Percentiles rank a stretch among this genome's conserved stretches.
These are phyloP conservation scores for Hormiphora californensis DNA, from an alignment of 37 sponge, comb jelly and placozoan species.

Conservation along the genomic window DNA sequence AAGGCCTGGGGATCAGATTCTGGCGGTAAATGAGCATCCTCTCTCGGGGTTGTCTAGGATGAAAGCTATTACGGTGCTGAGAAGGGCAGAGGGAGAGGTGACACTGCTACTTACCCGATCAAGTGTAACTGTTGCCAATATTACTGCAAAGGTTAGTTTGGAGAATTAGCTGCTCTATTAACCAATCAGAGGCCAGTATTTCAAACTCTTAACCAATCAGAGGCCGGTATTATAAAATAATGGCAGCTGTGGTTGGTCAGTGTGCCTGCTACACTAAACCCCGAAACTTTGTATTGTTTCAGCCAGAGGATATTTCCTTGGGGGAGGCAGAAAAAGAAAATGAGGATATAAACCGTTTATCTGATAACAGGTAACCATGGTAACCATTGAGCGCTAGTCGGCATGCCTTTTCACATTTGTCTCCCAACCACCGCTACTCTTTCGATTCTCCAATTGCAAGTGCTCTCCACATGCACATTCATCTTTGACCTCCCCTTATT, in stretches of 20 bases:
- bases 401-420: not conserved
- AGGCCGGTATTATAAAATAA: too few species aligned
- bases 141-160: not conserved
- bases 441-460: not conserved
- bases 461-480: not conserved
- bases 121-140: not conserved
- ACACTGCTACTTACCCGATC: conserved; percentile 34
- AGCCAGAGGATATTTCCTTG: too few species aligned
- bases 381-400: too few species aligned
- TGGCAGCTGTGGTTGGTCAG: too few species aligned
- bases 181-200: too few species aligned
- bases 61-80: conserved; percentile 12
- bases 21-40: conserved; percentile 36
- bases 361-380: too few species aligned
- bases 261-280: too few species aligned
- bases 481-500: not conserved
- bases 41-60: conserved; percentile 23
- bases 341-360: too few species aligned
- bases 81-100: conserved; percentile 40
- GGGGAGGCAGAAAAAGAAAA: too few species aligned
- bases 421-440: not conserved
- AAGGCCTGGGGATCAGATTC: conserved; percentile 42
- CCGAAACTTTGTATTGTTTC: too few species aligned
- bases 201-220: too few species aligned
- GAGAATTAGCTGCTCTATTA: too few species aligned